Conservation (phyloP, 2,888 invertebrate genomes). For the Tuta absoluta region DNA sequence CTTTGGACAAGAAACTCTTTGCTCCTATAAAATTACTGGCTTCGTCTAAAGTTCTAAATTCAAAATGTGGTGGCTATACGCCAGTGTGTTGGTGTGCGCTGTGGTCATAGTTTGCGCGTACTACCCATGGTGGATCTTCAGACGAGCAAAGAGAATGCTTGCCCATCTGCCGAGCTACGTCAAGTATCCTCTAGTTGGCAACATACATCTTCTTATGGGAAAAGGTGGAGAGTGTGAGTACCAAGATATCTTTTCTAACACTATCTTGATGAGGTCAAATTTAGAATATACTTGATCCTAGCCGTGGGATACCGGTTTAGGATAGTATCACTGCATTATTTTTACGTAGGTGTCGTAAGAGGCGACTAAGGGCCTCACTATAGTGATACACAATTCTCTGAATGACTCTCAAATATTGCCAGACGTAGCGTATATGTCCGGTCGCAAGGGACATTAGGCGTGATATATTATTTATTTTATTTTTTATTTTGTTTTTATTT, state of each 20-base stretch:
- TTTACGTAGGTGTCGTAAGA: too few relatives aligned
- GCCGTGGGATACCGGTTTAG: too few relatives aligned
- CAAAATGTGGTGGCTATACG: neutral
- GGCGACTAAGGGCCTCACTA: too few relatives aligned
- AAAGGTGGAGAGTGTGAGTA: constrained; percentile 5
- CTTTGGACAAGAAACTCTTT: too few relatives aligned
- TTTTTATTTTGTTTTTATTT: too few relatives aligned
- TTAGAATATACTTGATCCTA: too few relatives aligned
- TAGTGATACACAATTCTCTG: too few relatives aligned
- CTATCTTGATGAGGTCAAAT: neutral
- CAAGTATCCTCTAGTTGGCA: neutral
- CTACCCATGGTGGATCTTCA: neutral
- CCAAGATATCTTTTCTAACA: neutral
- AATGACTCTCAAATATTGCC: too few relatives aligned
- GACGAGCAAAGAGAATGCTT: neutral
- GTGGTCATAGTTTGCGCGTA: neutral
- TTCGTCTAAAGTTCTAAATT: neutral
- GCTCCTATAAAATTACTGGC: neutral
- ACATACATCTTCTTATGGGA: neutral
- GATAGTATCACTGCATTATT: too few relatives aligned
- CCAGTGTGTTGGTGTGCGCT: neutral
- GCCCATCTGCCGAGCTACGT: neutral
- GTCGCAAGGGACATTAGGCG: too few relatives aligned
- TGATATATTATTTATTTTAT: too few relatives aligned
- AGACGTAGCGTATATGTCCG: too few relatives aligned